phyloP scores from a whole-genome alignment of 2,888 invertebrate genomes.

The Patella depressa region DNA sequence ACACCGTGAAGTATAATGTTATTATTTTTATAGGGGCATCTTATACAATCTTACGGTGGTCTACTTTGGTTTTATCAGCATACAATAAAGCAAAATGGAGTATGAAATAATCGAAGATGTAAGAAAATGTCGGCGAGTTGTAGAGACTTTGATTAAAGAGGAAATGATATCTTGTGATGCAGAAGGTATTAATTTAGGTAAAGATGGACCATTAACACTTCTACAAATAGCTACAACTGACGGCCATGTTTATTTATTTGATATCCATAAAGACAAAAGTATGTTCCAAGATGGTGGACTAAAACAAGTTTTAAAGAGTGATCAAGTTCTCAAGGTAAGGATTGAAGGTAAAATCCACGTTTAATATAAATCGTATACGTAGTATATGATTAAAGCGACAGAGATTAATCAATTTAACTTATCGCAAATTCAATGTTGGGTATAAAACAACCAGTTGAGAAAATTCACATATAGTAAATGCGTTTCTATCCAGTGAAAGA shows the following conservation, averaged over 20 bases:
- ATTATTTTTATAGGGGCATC: too few species aligned
- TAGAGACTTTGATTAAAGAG: not conserved
- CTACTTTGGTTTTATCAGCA: too few species aligned
- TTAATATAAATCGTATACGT: too few species aligned
- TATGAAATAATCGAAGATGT: slow-evolving; percentile 11
- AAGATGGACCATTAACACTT: slow-evolving; percentile 14
- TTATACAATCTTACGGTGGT: too few species aligned
- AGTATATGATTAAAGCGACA: too few species aligned
- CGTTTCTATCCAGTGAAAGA: too few species aligned
- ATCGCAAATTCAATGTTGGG: too few species aligned
- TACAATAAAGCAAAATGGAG: not conserved
- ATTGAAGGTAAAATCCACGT: too few species aligned
- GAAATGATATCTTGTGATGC: slow-evolving; percentile 7
- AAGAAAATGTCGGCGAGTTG: slow-evolving; percentile 1
- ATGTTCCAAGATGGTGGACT: slow-evolving; percentile 14
- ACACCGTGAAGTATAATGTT: too few species aligned
- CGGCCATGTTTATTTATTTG: slow-evolving; percentile 18
- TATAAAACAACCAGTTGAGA: too few species aligned
- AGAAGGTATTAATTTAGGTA: slow-evolving; percentile 18
- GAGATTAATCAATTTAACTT: too few species aligned
- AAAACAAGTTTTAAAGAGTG: slow-evolving; percentile 7
- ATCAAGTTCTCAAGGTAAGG: slow-evolving; percentile 14
- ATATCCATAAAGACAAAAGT: not conserved
- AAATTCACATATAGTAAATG: too few species aligned
- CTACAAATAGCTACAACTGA: slow-evolving; percentile 11